Evolutionary conservation across 2,797 vertebrate species (phyloP).

Genomic region (Diplodus puntazzo): DNA sequence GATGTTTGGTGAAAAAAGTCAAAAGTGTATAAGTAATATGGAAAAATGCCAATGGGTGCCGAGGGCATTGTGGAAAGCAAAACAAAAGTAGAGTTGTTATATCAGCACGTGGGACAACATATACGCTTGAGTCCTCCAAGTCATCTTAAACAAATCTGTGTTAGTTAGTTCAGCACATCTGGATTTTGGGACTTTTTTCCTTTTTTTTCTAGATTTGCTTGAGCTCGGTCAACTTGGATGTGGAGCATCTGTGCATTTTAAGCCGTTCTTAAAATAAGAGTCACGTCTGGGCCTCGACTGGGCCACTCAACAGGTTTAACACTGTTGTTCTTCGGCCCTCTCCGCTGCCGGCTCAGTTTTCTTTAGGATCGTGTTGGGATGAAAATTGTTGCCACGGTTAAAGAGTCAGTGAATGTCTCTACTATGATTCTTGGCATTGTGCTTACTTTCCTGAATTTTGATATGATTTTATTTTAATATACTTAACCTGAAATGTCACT

Average conservation of each 20-base stretch:
- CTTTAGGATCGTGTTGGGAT: background rate
- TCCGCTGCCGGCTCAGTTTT: background rate
- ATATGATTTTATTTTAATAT: background rate
- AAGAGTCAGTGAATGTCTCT: background rate
- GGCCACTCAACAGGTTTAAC: slow-evolving; percentile 21
- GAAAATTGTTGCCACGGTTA: background rate
- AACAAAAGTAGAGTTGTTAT: too few relatives aligned
- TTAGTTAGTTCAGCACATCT: slow-evolving; percentile 24
- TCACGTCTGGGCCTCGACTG: slow-evolving; percentile 22
- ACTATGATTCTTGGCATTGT: background rate
- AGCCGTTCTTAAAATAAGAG: slow-evolving; percentile 64
- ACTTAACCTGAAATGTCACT: background rate
- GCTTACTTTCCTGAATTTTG: background rate
- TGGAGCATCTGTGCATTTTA: slow-evolving; percentile 44
- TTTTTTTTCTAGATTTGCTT: slow-evolving; percentile 25
- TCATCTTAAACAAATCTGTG: background rate
- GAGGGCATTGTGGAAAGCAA: too few relatives aligned
- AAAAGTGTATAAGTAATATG: too few relatives aligned
- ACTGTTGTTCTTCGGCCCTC: slow-evolving; percentile 25
- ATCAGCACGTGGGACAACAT: too few relatives aligned
- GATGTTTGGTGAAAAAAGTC: too few relatives aligned
- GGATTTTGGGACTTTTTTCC: slow-evolving; percentile 25
- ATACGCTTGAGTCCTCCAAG: too few relatives aligned
- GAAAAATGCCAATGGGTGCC: too few relatives aligned
- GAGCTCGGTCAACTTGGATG: slow-evolving; percentile 19